phyloP scores from a whole-genome alignment of 1,140 invertebrate genomes.

The Goniozus legneri region DNA sequence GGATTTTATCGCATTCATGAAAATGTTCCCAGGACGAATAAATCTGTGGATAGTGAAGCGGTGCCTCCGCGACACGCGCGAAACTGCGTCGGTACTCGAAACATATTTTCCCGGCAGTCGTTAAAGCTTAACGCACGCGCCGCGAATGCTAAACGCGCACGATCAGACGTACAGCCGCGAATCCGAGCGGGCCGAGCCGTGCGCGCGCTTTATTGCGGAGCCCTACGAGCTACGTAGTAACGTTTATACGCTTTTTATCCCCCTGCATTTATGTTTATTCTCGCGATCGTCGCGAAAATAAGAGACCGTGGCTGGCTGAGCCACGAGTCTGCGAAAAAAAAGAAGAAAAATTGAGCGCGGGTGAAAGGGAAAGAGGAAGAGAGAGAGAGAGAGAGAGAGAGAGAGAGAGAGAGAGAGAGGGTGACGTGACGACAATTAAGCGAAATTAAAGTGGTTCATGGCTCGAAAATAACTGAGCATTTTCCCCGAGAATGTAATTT shows the following conservation, averaged over 20 bases:
- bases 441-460: background rate
- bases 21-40: no score
- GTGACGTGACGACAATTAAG: background rate
- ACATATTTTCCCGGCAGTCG: no score
- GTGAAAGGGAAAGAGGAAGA: background rate
- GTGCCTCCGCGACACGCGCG: no score
- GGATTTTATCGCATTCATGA: no score
- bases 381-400: background rate
- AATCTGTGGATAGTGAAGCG: no score
- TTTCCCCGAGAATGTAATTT: background rate
- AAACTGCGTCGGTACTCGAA: no score
- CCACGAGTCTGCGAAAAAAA: no score
- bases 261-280: background rate
- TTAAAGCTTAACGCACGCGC: background rate
- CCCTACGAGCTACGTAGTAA: background rate
- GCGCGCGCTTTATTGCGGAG: background rate
- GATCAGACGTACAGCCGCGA: background rate
- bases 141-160: background rate
- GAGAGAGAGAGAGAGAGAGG: background rate
- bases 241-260: background rate
- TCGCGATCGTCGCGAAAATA: no score
- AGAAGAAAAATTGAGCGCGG: no score
- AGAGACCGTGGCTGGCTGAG: no score
- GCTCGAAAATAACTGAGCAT: background rate
- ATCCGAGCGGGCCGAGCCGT: background rate